Percentiles rank a stretch among this genome's conserved stretches.
These are phyloP conservation scores for Leucophenga maculata DNA, from an alignment of 2,888 invertebrate species.

Conservation along the genomic window DNA sequence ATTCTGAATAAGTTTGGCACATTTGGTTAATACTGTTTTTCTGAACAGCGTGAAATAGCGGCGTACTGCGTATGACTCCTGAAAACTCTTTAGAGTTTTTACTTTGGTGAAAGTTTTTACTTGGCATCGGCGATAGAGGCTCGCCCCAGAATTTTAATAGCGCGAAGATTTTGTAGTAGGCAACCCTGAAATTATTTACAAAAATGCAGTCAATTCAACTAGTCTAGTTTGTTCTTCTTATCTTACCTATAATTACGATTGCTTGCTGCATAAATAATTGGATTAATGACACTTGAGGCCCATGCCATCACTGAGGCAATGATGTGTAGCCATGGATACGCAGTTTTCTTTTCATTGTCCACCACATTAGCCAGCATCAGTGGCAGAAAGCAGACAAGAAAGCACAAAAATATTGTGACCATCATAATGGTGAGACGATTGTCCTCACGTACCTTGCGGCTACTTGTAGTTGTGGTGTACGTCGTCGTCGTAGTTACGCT, in stretches of 20 bases:
- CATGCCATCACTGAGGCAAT: slow-evolving; percentile 89
- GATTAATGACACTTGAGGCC: slow-evolving; percentile 92
- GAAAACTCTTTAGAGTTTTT: slow-evolving; percentile 70
- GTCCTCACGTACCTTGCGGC: slow-evolving; percentile 76
- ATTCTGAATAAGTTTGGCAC: slow-evolving; percentile 70
- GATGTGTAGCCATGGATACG: slow-evolving; percentile 84
- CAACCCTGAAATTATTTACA: slow-evolving; percentile 57
- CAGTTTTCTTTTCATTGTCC: slow-evolving; percentile 80
- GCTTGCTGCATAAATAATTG: slow-evolving; percentile 91
- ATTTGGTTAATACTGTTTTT: slow-evolving; percentile 67
- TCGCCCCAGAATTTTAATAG: slow-evolving; percentile 71
- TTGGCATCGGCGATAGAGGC: slow-evolving; percentile 70
- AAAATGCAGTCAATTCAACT: not conserved
- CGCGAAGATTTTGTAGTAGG: slow-evolving; percentile 70
- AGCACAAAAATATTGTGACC: slow-evolving; percentile 90
- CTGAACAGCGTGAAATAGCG: slow-evolving; percentile 66
- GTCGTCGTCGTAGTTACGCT: slow-evolving; percentile 51
- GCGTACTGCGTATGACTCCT: slow-evolving; percentile 68
- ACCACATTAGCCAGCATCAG: slow-evolving; percentile 91
- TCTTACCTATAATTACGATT: slow-evolving; percentile 83
- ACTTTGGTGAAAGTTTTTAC: slow-evolving; percentile 70
- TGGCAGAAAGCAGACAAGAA: slow-evolving; percentile 88
- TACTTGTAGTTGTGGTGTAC: slow-evolving; percentile 66
- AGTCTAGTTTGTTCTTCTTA: not conserved
- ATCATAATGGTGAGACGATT: slow-evolving; percentile 87